Percentiles rank a stretch among this genome's conserved stretches.
These are phyloP conservation scores for Lasioglossum villosulum DNA, from an alignment of 2,888 invertebrate species.

Conservation along the genomic window DNA sequence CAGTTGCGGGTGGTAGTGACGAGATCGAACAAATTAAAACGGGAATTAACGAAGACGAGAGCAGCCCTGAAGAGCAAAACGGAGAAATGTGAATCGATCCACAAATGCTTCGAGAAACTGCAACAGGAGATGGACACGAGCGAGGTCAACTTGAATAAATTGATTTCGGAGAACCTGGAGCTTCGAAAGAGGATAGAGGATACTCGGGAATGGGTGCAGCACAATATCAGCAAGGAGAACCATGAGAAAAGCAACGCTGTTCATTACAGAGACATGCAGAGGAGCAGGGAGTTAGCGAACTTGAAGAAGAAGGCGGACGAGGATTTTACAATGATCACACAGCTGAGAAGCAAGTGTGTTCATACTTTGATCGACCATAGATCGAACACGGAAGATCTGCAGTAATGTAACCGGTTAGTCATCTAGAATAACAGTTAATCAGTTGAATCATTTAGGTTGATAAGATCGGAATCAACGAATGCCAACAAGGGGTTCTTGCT, in stretches of 20 bases:
- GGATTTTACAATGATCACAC: constrained; percentile 63
- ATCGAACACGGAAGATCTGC: no score
- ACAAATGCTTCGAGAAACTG: constrained; percentile 62
- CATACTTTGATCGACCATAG: neutral
- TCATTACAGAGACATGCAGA: constrained; percentile 65
- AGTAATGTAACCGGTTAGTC: no score
- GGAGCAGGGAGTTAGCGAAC: constrained; percentile 66
- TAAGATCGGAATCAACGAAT: constrained; percentile 71
- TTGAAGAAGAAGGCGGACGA: constrained; percentile 74
- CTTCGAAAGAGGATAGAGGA: constrained; percentile 72
- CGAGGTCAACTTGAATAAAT: constrained; percentile 67
- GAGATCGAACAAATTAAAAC: constrained; percentile 63
- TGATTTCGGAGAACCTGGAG: constrained; percentile 68
- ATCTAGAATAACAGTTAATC: neutral
- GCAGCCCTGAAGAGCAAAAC: constrained; percentile 60
- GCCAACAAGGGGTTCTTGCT: constrained; percentile 72
- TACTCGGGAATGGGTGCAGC: constrained; percentile 68
- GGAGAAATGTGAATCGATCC: constrained; percentile 58
- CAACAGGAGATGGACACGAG: constrained; percentile 67
- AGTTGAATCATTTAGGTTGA: constrained; percentile 61
- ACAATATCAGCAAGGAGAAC: constrained; percentile 61
- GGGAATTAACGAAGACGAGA: constrained; percentile 57
- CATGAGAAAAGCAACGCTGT: constrained; percentile 61
- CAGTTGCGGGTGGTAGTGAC: constrained; percentile 62
- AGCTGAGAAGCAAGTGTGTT: constrained; percentile 69